These are phyloP conservation scores for Drosophila obscura DNA, from an alignment of 1,140 invertebrate species.

Conservation along the genomic window DNA sequence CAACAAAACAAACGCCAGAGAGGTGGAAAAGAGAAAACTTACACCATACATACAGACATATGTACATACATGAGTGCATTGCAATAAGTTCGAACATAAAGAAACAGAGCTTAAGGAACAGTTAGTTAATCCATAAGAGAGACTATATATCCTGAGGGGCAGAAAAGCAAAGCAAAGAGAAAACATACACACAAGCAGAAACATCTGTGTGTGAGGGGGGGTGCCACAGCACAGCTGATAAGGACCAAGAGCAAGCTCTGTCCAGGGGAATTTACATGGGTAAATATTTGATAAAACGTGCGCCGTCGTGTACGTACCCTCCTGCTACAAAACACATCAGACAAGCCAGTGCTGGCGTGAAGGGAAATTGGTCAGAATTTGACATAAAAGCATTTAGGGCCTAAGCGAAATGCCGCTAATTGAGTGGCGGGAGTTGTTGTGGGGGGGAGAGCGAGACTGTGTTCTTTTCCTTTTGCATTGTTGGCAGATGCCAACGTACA, in stretches of 20 bases:
- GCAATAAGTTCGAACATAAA: neutral
- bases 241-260: constrained; percentile 36
- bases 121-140: no score
- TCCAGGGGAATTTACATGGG: constrained; percentile 36
- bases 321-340: neutral
- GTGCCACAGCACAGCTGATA: constrained; percentile 25
- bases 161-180: no score
- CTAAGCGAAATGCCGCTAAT: constrained; percentile 57
- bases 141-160: neutral
- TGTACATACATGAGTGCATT: neutral
- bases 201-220: constrained; percentile 17
- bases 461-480: constrained; percentile 42
- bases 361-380: constrained; percentile 37
- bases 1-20: neutral
- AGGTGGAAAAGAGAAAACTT: neutral
- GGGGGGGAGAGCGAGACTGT: neutral
- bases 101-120: no score
- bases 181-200: neutral
- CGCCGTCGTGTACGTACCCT: neutral
- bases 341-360: neutral
- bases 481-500: constrained; percentile 57
- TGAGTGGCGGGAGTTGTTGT: constrained; percentile 39
- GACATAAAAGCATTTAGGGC: constrained; percentile 50
- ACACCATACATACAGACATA: constrained; percentile 4
- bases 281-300: constrained; percentile 64